A percentile compares a stretch with the other conserved stretches of the same genome.
Conservation (phyloP, 2,888 invertebrate species). For the Galerucella pusilla region DNA sequence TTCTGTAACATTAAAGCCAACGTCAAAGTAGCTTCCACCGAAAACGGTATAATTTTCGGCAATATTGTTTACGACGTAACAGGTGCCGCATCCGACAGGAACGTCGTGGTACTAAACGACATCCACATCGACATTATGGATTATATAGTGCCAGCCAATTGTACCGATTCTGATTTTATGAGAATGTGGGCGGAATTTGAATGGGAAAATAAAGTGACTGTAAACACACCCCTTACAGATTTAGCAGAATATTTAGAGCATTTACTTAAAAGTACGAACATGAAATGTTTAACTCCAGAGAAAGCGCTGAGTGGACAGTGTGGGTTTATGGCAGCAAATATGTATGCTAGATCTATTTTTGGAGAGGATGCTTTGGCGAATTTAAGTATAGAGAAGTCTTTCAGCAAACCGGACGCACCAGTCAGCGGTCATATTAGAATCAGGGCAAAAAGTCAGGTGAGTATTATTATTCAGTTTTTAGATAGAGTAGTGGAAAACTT, state of each 20-base stretch:
- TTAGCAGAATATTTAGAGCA: constrained; percentile 93
- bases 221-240: constrained; percentile 93
- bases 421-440: constrained; percentile 98
- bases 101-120: constrained; percentile 98
- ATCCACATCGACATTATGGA: constrained; percentile 99
- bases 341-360: constrained; percentile 98
- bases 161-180: constrained; percentile 96
- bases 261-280: constrained; percentile 94
- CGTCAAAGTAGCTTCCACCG: constrained; percentile 99
- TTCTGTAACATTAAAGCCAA: constrained; percentile 98
- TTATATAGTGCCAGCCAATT: constrained; percentile 94
- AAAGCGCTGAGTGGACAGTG: constrained; percentile 97
- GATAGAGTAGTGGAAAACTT: too few relatives aligned
- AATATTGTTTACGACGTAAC: constrained; percentile 98
- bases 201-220: constrained; percentile 98
- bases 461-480: constrained; percentile 23
- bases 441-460: constrained; percentile 96
- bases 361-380: constrained; percentile 99
- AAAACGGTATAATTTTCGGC: constrained; percentile 98
- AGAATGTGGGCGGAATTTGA: constrained; percentile 99
- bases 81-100: constrained; percentile 91
- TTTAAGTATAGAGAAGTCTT: constrained; percentile 95
- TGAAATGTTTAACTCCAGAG: constrained; percentile 98
- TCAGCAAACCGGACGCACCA: constrained; percentile 86
- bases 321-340: constrained; percentile 99